Conservation (phyloP, 2,888 invertebrate genomes). For the Empis stercorea region DNA sequence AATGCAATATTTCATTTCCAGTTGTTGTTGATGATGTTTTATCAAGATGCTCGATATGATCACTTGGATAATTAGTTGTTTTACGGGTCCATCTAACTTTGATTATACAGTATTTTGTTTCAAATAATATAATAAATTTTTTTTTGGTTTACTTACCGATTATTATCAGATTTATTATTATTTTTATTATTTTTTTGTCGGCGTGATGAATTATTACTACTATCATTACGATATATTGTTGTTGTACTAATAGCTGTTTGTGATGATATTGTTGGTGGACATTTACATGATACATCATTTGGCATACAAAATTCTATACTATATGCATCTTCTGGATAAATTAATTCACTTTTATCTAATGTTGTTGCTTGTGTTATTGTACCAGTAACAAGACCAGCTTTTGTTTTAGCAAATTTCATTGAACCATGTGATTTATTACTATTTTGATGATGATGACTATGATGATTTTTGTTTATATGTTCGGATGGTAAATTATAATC, state of each 20-base stretch:
- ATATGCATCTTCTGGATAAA: slow-evolving; percentile 10
- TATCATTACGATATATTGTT: background rate
- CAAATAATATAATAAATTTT: background rate
- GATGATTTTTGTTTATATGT: background rate
- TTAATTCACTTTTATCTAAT: slow-evolving; percentile 2
- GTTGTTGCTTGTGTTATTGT: background rate
- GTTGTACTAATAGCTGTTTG: background rate
- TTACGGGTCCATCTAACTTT: slow-evolving; percentile 36
- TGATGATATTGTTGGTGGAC: background rate
- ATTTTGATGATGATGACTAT: background rate
- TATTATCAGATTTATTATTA: background rate
- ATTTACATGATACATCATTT: slow-evolving; percentile 1
- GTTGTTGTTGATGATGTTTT: background rate
- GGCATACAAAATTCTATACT: slow-evolving; percentile 10
- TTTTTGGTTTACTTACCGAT: background rate
- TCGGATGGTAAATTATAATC: background rate
- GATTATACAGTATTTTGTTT: slow-evolving; percentile 1
- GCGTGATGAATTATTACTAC: too few relatives aligned
- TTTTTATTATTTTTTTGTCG: background rate
- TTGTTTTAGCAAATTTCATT: slow-evolving; percentile 1
- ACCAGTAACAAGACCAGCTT: background rate
- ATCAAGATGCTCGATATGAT: too few relatives aligned
- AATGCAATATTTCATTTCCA: background rate
- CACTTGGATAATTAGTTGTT: background rate
- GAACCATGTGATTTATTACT: background rate